Percentiles rank a stretch among this genome's conserved stretches.
Conservation (phyloP, 2,797 vertebrate genomes). For the Buphagus erythrorhynchus region DNA sequence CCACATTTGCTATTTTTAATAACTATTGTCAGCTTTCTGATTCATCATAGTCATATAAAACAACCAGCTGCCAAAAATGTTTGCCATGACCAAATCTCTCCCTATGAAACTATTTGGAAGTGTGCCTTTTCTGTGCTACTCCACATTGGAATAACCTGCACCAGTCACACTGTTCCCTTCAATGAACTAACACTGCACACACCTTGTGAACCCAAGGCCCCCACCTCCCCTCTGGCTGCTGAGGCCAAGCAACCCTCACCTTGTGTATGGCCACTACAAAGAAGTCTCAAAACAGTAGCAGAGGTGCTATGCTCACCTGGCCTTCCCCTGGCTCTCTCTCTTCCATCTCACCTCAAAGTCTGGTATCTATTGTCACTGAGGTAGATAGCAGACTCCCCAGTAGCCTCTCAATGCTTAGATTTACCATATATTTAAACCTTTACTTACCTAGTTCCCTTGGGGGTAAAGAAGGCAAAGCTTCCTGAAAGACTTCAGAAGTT, state of each 20-base stretch:
- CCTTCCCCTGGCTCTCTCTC: not conserved
- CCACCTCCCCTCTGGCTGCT: not conserved
- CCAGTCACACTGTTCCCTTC: rapidly evolving
- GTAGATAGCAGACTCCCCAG: not conserved
- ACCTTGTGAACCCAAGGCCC: not conserved
- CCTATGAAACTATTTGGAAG: not conserved
- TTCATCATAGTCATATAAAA: not conserved
- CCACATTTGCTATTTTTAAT: not conserved
- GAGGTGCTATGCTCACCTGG: not conserved
- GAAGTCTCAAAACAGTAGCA: rapidly evolving
- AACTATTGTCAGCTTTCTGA: not conserved
- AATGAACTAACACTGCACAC: rapidly evolving
- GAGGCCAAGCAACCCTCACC: not conserved
- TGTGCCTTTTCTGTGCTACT: not conserved
- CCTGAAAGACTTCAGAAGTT: not conserved
- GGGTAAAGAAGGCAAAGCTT: not conserved
- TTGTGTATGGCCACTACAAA: not conserved
- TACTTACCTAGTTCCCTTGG: not conserved
- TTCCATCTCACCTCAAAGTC: not conserved
- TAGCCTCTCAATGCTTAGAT: not conserved
- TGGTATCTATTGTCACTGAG: not conserved
- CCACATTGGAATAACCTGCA: rapidly evolving
- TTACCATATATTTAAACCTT: not conserved
- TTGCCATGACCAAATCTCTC: not conserved
- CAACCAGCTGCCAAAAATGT: not conserved